Evolutionary conservation across 2,113 vertebrate genomes (phyloP), one percentile per base, ranked within the genome.

Genomic region (Solenodon paradoxus): DNA sequence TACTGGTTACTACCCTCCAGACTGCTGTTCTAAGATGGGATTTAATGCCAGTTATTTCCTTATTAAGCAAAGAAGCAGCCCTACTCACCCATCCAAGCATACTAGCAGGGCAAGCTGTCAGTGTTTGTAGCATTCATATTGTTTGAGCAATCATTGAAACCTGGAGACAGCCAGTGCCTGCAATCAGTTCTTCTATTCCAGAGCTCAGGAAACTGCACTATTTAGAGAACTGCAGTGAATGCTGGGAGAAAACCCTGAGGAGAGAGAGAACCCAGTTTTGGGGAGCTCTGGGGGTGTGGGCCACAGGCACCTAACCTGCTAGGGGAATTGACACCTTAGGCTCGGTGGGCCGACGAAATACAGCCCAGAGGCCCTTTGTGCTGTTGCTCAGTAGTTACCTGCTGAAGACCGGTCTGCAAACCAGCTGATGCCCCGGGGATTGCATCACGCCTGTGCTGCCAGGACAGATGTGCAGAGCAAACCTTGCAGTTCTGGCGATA

Each of bases 181-280:
- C 55, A 80, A 59, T 78, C 71, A 61, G 63, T 87, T 68, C 83
- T 32, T 61, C 51, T 94, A 82, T 72, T 92, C 63, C 35, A 90
- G 40, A 89, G 68, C 35, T 59, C 26, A 11, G 47, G 51, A 84
- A 77, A 49, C 35, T 42, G 74, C 61, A 57, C 61, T 35, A 2
- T 94, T 77, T 61, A 92, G 69, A 53, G 32, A 55, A 35, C 2
- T 61, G 61, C n/a, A 69, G 38, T 42, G 68, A 72, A 32, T n/a
- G 32, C 79, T 68, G 55, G 28, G 28, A 75, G 74, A 40, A 45
- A 49, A 64, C 40, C 11, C 61, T 75, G 40, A 51, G 28, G n/a
- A n/a, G n/a, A n/a, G 59, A 71, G 63, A n/a, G 22, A 20, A 6
- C 28, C 38, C 10, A 13, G 24, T n/a, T 11, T 16, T 55, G 40